phyloP scores from a whole-genome alignment of 2,888 invertebrate genomes.

The Drosophila nr. medialis region DNA sequence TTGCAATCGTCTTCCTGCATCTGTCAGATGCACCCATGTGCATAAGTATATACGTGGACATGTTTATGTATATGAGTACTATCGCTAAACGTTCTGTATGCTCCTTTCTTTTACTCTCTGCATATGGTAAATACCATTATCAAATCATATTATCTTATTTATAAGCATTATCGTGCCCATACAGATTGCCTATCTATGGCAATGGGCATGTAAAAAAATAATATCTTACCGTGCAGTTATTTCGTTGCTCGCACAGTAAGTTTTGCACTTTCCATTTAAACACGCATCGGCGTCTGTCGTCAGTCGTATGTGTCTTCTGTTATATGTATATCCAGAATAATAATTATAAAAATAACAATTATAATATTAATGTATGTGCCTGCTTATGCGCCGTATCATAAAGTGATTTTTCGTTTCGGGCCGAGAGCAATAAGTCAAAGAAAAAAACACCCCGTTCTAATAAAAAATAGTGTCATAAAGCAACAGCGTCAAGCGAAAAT shows the following conservation, averaged over 20 bases:
- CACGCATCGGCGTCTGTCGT: slow-evolving; percentile 53
- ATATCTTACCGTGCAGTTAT: slow-evolving; percentile 79
- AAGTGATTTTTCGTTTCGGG: slow-evolving; percentile 16
- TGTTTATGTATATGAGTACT: slow-evolving; percentile 1
- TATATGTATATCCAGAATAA: slow-evolving; percentile 4
- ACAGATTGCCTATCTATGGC: slow-evolving; percentile 83
- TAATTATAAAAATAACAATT: slow-evolving; percentile 42
- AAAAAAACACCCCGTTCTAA: slow-evolving; percentile 47
- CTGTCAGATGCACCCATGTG: slow-evolving; percentile 20
- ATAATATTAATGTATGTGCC: slow-evolving; percentile 22
- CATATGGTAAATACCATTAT: slow-evolving; percentile 85
- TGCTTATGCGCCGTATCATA: slow-evolving; percentile 17
- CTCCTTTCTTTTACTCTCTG: slow-evolving; percentile 71
- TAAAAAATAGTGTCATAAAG: slow-evolving; percentile 67
- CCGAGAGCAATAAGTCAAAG: slow-evolving; percentile 40
- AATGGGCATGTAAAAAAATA: slow-evolving; percentile 76
- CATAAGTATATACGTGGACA: background rate
- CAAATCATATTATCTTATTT: slow-evolving; percentile 84
- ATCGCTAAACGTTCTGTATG: slow-evolving; percentile 10
- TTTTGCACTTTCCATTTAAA: slow-evolving; percentile 80
- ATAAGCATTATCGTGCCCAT: slow-evolving; percentile 83
- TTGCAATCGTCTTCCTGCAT: slow-evolving; percentile 13
- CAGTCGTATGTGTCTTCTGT: slow-evolving; percentile 6
- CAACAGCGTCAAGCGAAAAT: slow-evolving; percentile 47
- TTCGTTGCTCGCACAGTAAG: slow-evolving; percentile 78